Evolutionary conservation across 2,888 invertebrate species (phyloP), one percentile per base, ranked within the genome.

Genomic region (Ceratothoa steindachneri): DNA sequence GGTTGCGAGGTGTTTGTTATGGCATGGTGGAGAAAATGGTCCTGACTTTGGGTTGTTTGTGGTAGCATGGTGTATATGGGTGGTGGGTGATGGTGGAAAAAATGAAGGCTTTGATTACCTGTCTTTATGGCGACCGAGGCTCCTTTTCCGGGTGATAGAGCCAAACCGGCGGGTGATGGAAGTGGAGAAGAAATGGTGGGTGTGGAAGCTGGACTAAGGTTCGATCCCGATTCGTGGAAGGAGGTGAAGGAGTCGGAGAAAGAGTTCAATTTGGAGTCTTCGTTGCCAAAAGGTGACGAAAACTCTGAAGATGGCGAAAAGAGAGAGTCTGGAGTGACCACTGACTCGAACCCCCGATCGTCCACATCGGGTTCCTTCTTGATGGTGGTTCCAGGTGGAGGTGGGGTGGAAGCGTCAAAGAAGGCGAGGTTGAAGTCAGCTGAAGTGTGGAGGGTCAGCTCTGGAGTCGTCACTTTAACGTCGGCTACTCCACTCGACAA

Each of bases 391-490:
- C 72, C 71, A 4, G 80, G 75, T 78, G 88, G 87, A 80, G 86
- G 86, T 85, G 80, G 77, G 41, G 80, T 72, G 24, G 81, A 78
- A 24, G 80, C 70, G 51, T 92, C 91, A 87, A 91, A 92, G 86
- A 92, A 92, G 84, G 90, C 89, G 83, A 92, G 87, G 85, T 91
- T 90, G 85, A 92, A 92, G 84, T 91, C 91, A 81, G 90, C 88
- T 83, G 89, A 89, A 81, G 90, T 89, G 85, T 90, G 91, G 85
- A 91, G 90, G 82, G 88, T 87, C 81, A 90, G 89, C 84, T 89
- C 88, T 84, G 88, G 86, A 83, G 87, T 77, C 5, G 77, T 86
- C 82, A 87, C 85, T 85, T 87, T 87, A 84, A 88, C 88, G 81
- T 88, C 87, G 80, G 87, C 86, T 82, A 88, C 89, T 84, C 88